phyloP scores from a whole-genome alignment of 2,888 invertebrate species.

The Latrodectus elegans region DNA sequence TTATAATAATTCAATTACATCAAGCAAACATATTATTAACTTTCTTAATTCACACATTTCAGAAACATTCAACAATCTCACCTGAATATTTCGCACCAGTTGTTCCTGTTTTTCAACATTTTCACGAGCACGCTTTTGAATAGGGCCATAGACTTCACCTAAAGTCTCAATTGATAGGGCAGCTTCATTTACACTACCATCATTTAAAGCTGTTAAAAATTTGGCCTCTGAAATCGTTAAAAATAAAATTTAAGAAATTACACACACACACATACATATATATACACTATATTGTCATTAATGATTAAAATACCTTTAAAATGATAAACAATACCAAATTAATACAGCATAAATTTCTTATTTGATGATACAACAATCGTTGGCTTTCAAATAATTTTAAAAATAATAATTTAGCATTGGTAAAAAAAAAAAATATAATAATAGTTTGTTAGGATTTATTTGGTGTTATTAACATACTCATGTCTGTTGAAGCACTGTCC shows the following conservation, averaged over 20 bases:
- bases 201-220: slow-evolving; percentile 85
- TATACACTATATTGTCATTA: no score
- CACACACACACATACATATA: no score
- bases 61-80: slow-evolving; percentile 71
- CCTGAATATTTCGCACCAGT: slow-evolving; percentile 82
- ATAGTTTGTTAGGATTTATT: no score
- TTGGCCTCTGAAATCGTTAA: slow-evolving; percentile 77
- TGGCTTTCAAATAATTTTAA: no score
- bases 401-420: no score
- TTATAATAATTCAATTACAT: no score
- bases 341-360: no score
- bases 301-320: no score
- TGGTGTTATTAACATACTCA: slow-evolving; percentile 77
- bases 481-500: slow-evolving; percentile 85
- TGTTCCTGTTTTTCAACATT: slow-evolving; percentile 84
- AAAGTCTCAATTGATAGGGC: slow-evolving; percentile 83
- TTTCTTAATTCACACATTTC: no score
- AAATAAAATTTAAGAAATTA: background rate
- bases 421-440: background rate
- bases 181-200: slow-evolving; percentile 87
- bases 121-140: slow-evolving; percentile 84
- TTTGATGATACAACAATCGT: no score
- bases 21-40: no score
- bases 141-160: slow-evolving; percentile 83
- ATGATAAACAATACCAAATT: no score